These are phyloP conservation scores for Octomys mimax DNA, from an alignment of 2,797 vertebrate species.

Conservation along the genomic window DNA sequence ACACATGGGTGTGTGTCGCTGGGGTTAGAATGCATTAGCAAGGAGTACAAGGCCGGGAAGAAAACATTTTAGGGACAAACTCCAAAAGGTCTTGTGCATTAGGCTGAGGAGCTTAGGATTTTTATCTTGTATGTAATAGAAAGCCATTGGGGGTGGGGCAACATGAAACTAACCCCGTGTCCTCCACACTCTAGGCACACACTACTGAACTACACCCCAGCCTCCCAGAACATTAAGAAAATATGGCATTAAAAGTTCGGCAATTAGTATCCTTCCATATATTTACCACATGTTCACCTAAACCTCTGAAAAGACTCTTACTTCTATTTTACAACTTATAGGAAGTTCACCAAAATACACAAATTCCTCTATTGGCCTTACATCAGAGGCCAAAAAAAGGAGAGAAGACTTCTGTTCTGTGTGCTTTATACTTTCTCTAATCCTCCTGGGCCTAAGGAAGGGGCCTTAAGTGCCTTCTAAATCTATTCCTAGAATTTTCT, in stretches of 20 bases:
- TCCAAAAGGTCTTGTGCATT: neutral
- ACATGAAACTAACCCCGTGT: neutral
- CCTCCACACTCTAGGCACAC: no score
- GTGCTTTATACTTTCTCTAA: slow-evolving; percentile 13
- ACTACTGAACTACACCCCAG: neutral
- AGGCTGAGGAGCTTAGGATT: neutral
- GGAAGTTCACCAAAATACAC: slow-evolving; percentile 49
- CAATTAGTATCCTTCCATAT: slow-evolving; percentile 54
- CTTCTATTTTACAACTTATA: slow-evolving; percentile 48
- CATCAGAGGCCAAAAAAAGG: slow-evolving; percentile 46
- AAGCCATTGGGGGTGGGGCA: neutral
- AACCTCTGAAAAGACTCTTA: slow-evolving; percentile 42
- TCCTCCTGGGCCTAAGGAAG: slow-evolving; percentile 40
- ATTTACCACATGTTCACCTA: slow-evolving; percentile 49
- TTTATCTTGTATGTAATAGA: slow-evolving; percentile 24
- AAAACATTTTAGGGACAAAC: slow-evolving; percentile 11
- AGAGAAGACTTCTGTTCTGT: slow-evolving; percentile 37
- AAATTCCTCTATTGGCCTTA: slow-evolving; percentile 35
- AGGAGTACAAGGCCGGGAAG: neutral
- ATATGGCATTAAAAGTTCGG: slow-evolving; percentile 42
- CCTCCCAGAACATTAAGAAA: slow-evolving; percentile 30
- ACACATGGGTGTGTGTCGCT: neutral
- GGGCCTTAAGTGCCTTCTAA: slow-evolving; percentile 47
- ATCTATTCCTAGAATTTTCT: slow-evolving; percentile 63
- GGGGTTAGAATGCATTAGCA: neutral